Conservation (phyloP, 1,140 invertebrate species). For the Papilio helenus region DNA sequence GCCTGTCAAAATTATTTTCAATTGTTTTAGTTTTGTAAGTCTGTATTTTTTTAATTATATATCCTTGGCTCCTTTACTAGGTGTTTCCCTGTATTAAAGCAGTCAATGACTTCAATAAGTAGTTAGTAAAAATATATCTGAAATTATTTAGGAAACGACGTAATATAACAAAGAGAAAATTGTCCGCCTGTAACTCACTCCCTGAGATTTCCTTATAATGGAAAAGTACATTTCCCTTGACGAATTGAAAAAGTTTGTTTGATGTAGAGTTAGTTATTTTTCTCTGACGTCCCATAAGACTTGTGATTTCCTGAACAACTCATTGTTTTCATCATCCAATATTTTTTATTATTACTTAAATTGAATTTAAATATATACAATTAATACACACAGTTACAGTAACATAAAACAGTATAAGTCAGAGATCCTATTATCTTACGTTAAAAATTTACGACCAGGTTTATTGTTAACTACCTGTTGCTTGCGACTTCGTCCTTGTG, state of each 20-base stretch:
- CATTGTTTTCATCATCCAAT: not conserved
- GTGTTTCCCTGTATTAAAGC: too few species aligned
- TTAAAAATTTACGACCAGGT: too few species aligned
- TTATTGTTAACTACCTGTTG: too few species aligned
- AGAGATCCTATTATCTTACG: not conserved
- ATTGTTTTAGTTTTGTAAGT: too few species aligned
- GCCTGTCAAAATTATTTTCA: too few species aligned
- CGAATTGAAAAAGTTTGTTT: conserved; percentile 22
- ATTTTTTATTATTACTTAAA: not conserved
- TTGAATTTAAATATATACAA: not conserved
- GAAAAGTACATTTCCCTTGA: conserved; percentile 20
- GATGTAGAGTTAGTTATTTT: conserved; percentile 12
- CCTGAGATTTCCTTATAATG: conserved; percentile 17
- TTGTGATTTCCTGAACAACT: not conserved
- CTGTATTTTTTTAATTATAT: too few species aligned
- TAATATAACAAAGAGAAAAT: not conserved
- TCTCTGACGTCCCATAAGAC: conserved; percentile 9
- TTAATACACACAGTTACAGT: not conserved
- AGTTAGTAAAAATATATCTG: not conserved
- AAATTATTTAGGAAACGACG: not conserved
- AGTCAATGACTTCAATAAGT: too few species aligned
- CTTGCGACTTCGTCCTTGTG: too few species aligned
- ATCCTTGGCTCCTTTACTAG: too few species aligned
- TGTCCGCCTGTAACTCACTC: not conserved
- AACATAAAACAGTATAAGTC: not conserved